Base-by-base conservation (phyloP, 2,888 invertebrate genomes). In the Lagria hirta region DNA sequence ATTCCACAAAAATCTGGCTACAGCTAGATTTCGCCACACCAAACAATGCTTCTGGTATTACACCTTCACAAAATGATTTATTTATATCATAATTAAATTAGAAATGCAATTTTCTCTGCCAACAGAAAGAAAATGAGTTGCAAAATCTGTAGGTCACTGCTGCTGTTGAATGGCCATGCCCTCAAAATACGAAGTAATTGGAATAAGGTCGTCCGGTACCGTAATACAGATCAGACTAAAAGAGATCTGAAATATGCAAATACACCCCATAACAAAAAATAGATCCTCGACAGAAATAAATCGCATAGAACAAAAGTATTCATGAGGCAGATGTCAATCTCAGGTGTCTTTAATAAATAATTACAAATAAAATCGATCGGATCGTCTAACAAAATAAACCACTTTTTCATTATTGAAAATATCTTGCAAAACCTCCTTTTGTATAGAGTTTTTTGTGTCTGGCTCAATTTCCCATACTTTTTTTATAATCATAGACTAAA, bases 121-220 rank as follows among this genome's bases (percentile, higher is more conserved):
- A n/a, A n/a, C n/a, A n/a, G n/a, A n/a, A 7, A 11, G 3, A 28
- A 3, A n/a, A 18, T 30, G 27, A 14, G 17, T 29, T 15, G 16
- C 20, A 18, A 38, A 38, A 30, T 38, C 38, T 37, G 35, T 35
- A 32, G 42, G 42, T 34, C 34, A 27, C 8, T 3, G 29, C 5
- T 16, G 22, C 8, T 17, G n/a, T n/a, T n/a, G n/a, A n/a, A n/a
- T n/a, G 42, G 28, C 42, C 42, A 34, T 42, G 42, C 34, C 42
- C 42, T 20, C 34, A 42, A 42, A 42, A 30, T 11, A 28, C 7
- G 12, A 26, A 32, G 22, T 26, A 42, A 42, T 26, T 42, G 28
- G 42, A 28, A 42, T 42, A 42, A 42, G 42, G 42, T 42, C 42
- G 22, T 16, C 38, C 22, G 29, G 37, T 37, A 26, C 35, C 20